These are phyloP conservation scores for Festucalex cinctus DNA, from an alignment of 2,113 vertebrate species.

Conservation along the genomic window DNA sequence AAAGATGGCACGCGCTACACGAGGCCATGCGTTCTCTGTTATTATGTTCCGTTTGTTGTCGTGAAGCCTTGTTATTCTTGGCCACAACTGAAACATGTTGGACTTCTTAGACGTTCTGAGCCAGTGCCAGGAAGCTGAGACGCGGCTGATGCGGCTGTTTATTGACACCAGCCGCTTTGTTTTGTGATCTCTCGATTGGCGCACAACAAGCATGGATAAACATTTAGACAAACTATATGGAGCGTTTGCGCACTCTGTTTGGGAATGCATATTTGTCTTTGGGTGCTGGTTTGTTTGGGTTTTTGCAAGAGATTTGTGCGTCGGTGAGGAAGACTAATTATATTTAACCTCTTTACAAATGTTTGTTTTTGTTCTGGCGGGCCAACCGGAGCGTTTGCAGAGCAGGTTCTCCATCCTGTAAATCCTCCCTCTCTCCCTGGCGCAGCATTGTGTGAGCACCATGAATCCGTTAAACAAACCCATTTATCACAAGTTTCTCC, in stretches of 20 bases:
- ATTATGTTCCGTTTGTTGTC: constrained; percentile 44
- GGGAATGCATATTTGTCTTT: constrained; percentile 57
- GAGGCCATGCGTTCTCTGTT: constrained; percentile 16
- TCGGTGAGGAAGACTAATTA: constrained; percentile 53
- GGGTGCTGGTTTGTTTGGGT: constrained; percentile 60
- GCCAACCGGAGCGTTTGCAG: constrained; percentile 16
- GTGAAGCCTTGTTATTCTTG: constrained; percentile 41
- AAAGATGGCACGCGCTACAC: not conserved
- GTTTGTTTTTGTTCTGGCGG: constrained; percentile 61
- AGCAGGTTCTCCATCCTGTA: constrained; percentile 20
- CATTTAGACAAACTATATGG: constrained; percentile 76
- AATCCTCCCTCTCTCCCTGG: constrained; percentile 6
- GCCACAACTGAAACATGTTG: constrained; percentile 18
- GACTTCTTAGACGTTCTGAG: constrained; percentile 40
- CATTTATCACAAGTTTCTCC: constrained; percentile 28
- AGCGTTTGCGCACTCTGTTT: constrained; percentile 46
- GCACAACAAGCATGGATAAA: constrained; percentile 68
- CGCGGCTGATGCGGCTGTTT: constrained; percentile 40
- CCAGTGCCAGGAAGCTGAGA: constrained; percentile 48
- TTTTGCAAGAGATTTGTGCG: constrained; percentile 51
- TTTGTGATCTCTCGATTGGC: constrained; percentile 53
- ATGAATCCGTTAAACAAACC: constrained; percentile 8
- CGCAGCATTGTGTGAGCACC: not conserved
- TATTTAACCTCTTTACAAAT: constrained; percentile 49
- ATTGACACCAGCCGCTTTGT: constrained; percentile 50